These are phyloP conservation scores for Esox masquinongy DNA, from an alignment of 2,797 vertebrate genomes.

Conservation along the genomic window DNA sequence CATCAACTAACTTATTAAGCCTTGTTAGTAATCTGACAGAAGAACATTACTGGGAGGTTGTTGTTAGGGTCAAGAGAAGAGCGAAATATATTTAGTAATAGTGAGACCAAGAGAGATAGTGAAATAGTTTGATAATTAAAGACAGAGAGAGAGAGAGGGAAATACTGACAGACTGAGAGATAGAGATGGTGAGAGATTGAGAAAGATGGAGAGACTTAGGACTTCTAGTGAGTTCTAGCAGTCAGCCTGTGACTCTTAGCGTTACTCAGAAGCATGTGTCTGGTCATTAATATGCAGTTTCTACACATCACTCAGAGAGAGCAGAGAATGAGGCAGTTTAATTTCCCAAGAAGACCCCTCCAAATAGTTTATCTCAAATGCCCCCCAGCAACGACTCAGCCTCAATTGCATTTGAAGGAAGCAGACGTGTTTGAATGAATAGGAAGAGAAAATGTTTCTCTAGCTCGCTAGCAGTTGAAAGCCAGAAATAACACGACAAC, in stretches of 20 bases:
- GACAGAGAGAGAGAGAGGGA: not conserved
- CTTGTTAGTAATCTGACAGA: not conserved
- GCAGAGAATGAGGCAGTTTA: conserved; percentile 65
- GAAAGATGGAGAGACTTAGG: not conserved
- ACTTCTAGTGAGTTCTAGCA: not conserved
- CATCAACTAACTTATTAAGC: not conserved
- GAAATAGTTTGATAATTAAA: not conserved
- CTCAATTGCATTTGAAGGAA: conserved; percentile 59
- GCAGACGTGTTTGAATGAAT: conserved; percentile 21
- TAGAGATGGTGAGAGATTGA: too few species aligned
- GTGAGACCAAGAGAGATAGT: not conserved
- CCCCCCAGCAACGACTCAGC: conserved; percentile 62
- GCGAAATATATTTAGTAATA: not conserved
- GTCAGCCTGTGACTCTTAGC: not conserved
- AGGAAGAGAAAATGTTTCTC: conserved; percentile 11
- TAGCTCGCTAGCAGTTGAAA: conserved; percentile 43
- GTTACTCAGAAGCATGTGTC: not conserved
- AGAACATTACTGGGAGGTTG: not conserved
- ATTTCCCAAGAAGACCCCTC: conserved; percentile 62
- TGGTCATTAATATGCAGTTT: conserved; percentile 68
- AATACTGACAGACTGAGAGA: not conserved
- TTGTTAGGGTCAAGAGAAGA: not conserved
- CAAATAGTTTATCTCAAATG: conserved; percentile 69
- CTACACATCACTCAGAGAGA: conserved; percentile 54
- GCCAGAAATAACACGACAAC: conserved; percentile 39